Base-by-base conservation (phyloP, 2,113 vertebrate species). In the Nanorana parkeri region DNA sequence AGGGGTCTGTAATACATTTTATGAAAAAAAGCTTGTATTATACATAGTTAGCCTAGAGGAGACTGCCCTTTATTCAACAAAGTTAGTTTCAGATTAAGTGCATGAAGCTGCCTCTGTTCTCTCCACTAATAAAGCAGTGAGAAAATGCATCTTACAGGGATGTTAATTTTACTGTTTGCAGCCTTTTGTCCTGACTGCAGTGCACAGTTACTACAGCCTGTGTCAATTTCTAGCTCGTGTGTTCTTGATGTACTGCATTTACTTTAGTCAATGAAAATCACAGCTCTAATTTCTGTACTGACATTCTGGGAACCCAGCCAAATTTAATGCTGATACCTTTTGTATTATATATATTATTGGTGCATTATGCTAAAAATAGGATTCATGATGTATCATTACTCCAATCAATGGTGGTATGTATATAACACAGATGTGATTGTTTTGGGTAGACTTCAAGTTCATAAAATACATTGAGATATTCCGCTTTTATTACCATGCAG, bases 301-400 rank as follows among this genome's bases (percentile, higher is more conserved):
- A 71, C 68, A 71, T 54, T 71, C 68, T 54, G 68, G 68, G 68
- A 71, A 54, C 19, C 16, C 68, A 26, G 68, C 68, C 68, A 71
- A 71, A 28, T 26, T 24, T 69, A 52, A 52, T 52, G 41, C 6
- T 52, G 41, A 51, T 71, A 71, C 47, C 68, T 28, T 28, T 71
- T 19, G 19, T 55, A 71, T 28, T 52, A 51, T 28, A 71, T 71
- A 55, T 54, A 54, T 71, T 71, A 71, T 71, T 71, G 68, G 68
- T 71, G 11, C 68, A 71, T 71, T 54, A 26, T 28, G 17, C 68
- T 71, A 71, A 71, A 71, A 71, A 71, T 71, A 71, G 68, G 0
- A 26, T 16, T 7, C 41, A 24, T 51, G 4, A 69, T 51, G 67
- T 69, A 51, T 24, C 10, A 51, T 51, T 8, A 47, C 41, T 47